These are phyloP conservation scores for Lamprotornis superbus DNA, from an alignment of 2,113 vertebrate genomes.

Conservation along the genomic window DNA sequence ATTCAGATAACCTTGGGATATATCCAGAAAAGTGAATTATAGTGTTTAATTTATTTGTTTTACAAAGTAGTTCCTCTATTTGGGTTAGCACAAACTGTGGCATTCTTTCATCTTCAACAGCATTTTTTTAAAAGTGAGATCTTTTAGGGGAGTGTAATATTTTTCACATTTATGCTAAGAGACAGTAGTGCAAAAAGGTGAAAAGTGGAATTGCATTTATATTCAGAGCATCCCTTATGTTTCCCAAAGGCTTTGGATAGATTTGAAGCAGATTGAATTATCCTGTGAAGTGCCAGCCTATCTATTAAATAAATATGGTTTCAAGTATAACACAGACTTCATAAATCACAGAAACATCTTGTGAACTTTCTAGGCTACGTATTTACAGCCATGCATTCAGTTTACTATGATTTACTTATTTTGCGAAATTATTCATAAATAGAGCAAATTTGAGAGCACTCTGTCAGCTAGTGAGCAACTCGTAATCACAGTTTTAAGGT, in stretches of 20 bases:
- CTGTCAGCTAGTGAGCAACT: conserved; percentile 66
- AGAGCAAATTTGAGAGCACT: conserved; percentile 27
- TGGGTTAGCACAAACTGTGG: neutral
- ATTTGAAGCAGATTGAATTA: conserved; percentile 72
- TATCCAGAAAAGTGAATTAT: neutral
- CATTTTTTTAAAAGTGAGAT: neutral
- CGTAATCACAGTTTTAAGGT: conserved; percentile 68
- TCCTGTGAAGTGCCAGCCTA: conserved; percentile 66
- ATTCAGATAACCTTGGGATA: neutral
- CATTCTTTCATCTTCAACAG: neutral
- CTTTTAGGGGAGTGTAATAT: neutral
- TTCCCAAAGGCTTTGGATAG: conserved; percentile 58
- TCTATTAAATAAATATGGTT: conserved; percentile 76
- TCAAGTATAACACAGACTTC: conserved; percentile 64
- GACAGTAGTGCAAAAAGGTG: conserved; percentile 63
- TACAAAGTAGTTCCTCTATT: conserved; percentile 16
- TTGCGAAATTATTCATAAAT: conserved; percentile 63
- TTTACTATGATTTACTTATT: conserved; percentile 35
- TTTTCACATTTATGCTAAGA: conserved; percentile 35
- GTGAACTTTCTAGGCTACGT: conserved; percentile 46
- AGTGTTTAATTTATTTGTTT: neutral
- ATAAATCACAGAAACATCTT: conserved; percentile 73
- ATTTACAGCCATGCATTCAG: conserved; percentile 32
- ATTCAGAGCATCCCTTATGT: conserved; percentile 47
- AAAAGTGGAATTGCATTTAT: conserved; percentile 60